Conservation (phyloP, 2,113 vertebrate genomes). For the Patagioenas fasciata region DNA sequence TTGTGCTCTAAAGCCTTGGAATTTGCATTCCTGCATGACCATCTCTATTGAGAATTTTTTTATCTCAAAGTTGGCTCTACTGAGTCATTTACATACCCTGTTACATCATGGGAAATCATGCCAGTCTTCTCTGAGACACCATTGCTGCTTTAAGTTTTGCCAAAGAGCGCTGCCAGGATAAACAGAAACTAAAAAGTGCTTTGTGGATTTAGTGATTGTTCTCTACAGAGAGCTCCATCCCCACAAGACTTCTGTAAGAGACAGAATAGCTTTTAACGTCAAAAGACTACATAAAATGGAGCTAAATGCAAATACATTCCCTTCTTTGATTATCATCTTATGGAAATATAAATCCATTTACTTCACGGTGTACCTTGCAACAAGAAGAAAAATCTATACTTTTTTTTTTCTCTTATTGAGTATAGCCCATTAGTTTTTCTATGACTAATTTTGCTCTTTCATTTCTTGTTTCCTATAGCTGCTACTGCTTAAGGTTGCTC, state of each 20-base stretch:
- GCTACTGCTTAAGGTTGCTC: background rate
- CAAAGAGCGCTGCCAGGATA: slow-evolving; percentile 27
- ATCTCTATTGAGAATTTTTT: background rate
- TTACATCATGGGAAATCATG: slow-evolving; percentile 22
- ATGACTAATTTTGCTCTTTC: background rate
- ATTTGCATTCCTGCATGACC: background rate
- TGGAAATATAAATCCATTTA: background rate
- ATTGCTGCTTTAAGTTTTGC: background rate
- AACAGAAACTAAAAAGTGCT: slow-evolving; percentile 2
- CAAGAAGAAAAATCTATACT: background rate
- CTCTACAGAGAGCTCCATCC: background rate
- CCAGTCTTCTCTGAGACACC: background rate
- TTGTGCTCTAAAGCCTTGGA: background rate
- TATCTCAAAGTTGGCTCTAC: background rate
- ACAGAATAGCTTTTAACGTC: background rate
- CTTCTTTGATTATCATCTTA: background rate
- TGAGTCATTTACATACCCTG: background rate
- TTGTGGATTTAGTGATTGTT: slow-evolving; percentile 21
- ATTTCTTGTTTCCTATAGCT: background rate
- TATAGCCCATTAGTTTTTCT: background rate
- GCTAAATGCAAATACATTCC: background rate
- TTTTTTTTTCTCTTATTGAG: background rate
- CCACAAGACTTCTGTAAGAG: background rate
- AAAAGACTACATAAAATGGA: background rate
- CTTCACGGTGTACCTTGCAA: background rate